These are phyloP conservation scores for Taurulus bubalis DNA, from an alignment of 2,113 vertebrate species.

Conservation along the genomic window DNA sequence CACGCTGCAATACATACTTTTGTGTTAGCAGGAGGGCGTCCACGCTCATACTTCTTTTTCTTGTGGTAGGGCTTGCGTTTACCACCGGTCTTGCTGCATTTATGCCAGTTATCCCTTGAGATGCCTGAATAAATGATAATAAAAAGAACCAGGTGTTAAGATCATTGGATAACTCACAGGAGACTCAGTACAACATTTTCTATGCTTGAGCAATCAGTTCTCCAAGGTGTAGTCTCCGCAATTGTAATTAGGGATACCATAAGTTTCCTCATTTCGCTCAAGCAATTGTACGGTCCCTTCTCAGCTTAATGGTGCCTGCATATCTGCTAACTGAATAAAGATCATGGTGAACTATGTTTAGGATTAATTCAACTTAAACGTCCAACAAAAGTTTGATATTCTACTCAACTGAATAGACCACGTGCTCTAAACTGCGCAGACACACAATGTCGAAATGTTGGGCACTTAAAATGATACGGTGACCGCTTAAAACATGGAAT, in stretches of 20 bases:
- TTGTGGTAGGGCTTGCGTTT: slow-evolving; percentile 99
- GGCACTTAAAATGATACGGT: background rate
- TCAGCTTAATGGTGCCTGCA: background rate
- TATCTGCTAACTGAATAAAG: too few relatives aligned
- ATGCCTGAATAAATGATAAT: slow-evolving; percentile 84
- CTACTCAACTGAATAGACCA: background rate
- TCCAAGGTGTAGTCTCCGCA: slow-evolving; percentile 94
- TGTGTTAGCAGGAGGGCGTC: slow-evolving; percentile 94
- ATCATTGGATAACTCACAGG: fast-evolving
- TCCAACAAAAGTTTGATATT: too few relatives aligned
- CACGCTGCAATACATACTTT: slow-evolving; percentile 79
- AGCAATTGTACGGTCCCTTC: slow-evolving; percentile 11
- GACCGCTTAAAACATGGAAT: background rate
- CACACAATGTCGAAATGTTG: background rate
- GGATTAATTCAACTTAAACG: background rate
- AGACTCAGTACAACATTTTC: fast-evolving
- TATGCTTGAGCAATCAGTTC: slow-evolving; percentile 90
- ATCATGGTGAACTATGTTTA: background rate
- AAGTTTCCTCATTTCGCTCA: slow-evolving; percentile 89
- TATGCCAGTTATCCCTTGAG: slow-evolving; percentile 98
- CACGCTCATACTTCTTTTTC: slow-evolving; percentile 99
- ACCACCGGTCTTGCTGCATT: slow-evolving; percentile 96
- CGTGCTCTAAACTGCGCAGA: background rate
- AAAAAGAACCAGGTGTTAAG: background rate
- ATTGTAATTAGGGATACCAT: slow-evolving; percentile 74